Percentiles rank a stretch among this genome's conserved stretches.
Evolutionary conservation across 1,140 invertebrate species (phyloP).

Genomic region (Vanessa atalanta): DNA sequence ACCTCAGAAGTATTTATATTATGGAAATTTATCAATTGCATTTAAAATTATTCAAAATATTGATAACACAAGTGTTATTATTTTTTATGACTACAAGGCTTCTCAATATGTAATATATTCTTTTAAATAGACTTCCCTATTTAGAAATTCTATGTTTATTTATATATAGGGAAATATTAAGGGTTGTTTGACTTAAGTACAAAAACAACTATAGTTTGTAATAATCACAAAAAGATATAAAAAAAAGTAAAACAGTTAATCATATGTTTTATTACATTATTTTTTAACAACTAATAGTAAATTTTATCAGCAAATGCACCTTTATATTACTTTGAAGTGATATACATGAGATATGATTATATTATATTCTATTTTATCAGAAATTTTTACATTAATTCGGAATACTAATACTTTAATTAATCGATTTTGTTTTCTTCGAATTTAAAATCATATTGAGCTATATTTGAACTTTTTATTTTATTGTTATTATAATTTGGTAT

Average conservation of each 20-base stretch:
- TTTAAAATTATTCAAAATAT: too few species aligned
- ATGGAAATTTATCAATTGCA: too few species aligned
- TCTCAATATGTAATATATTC: background rate
- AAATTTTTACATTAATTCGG: background rate
- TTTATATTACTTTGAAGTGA: background rate
- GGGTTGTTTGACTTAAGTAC: too few species aligned
- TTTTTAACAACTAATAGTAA: slow-evolving; percentile 43
- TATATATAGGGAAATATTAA: background rate
- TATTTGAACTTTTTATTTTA: too few species aligned
- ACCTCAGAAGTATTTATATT: too few species aligned
- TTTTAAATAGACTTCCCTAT: too few species aligned
- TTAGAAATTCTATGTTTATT: background rate
- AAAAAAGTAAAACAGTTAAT: slow-evolving; percentile 27
- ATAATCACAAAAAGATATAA: background rate
- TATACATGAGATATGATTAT: slow-evolving; percentile 9
- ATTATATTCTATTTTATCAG: background rate
- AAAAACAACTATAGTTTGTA: background rate
- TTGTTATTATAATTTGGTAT: too few species aligned
- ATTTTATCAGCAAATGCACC: slow-evolving; percentile 37
- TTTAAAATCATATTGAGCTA: too few species aligned
- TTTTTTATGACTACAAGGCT: background rate
- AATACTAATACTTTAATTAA: too few species aligned
- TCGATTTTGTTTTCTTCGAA: too few species aligned
- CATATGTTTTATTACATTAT: slow-evolving; percentile 41
- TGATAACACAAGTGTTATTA: too few species aligned